Evolutionary conservation across 2,888 invertebrate genomes (phyloP).

Genomic region (Oegoconia quadripuncta): DNA sequence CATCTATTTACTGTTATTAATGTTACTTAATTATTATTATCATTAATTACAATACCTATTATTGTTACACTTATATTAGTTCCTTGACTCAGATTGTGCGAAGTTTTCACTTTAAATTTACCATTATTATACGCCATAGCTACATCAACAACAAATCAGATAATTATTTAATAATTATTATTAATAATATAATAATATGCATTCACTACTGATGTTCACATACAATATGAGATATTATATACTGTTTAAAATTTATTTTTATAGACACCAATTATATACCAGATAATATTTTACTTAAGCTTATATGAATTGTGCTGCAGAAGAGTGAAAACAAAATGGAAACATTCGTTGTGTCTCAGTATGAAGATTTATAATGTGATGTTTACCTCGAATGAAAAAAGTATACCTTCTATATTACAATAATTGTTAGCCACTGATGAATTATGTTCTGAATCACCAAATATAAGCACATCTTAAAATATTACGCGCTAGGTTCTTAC

Average conservation of each 20-base stretch:
- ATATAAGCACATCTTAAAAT: no score
- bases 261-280: slow-evolving; percentile 72
- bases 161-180: slow-evolving; percentile 31
- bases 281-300: slow-evolving; percentile 44
- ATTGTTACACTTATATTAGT: slow-evolving; percentile 66
- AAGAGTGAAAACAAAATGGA: slow-evolving; percentile 33
- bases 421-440: no score
- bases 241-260: slow-evolving; percentile 41
- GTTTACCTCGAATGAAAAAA: no score
- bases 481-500: no score
- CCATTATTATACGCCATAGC: slow-evolving; percentile 57
- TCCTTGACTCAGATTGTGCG: slow-evolving; percentile 74
- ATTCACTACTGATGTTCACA: slow-evolving; percentile 54
- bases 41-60: slow-evolving; percentile 47
- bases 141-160: slow-evolving; percentile 62
- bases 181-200: slow-evolving; percentile 29
- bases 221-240: slow-evolving; percentile 42
- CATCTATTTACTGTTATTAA: slow-evolving; percentile 38
- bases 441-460: no score
- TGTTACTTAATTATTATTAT: slow-evolving; percentile 42
- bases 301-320: slow-evolving; percentile 49
- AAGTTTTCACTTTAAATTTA: slow-evolving; percentile 53
- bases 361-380: slow-evolving; percentile 18
- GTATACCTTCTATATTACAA: no score
- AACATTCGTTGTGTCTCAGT: slow-evolving; percentile 63